A percentile compares a stretch with the other conserved stretches of the same genome.
Evolutionary conservation across 2,888 invertebrate genomes (phyloP).

Genomic region (Sphinx pinastri): DNA sequence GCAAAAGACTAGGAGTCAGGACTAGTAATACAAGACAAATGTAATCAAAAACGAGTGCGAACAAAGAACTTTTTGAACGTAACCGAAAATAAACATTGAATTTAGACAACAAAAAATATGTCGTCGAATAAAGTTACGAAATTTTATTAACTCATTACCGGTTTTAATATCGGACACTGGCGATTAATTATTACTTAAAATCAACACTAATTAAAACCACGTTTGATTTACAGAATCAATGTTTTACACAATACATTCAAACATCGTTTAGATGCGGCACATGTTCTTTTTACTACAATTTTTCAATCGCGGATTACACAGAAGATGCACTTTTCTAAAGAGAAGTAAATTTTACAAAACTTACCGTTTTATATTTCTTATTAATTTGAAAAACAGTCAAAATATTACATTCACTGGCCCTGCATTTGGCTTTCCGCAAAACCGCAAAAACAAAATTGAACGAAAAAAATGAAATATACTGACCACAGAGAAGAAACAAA

Average conservation of each 20-base stretch:
- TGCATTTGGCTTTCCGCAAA: not conserved
- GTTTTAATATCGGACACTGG: too few relatives aligned
- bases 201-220: too few relatives aligned
- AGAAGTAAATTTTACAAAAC: not conserved
- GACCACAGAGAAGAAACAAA: too few relatives aligned
- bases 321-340: too few relatives aligned
- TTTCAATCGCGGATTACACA: not conserved
- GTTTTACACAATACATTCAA: not conserved
- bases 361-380: not conserved
- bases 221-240: too few relatives aligned
- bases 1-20: not conserved
- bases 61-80: not conserved
- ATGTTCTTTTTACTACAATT: not conserved
- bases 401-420: not conserved
- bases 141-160: too few relatives aligned
- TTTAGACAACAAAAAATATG: not conserved
- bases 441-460: conserved; percentile 16
- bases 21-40: not conserved
- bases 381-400: not conserved
- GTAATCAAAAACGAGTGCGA: not conserved
- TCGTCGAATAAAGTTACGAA: too few relatives aligned
- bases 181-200: too few relatives aligned
- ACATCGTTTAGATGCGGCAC: not conserved
- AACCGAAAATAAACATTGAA: not conserved
- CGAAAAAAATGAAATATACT: too few relatives aligned